These are phyloP conservation scores for Hirundichthys speculiger DNA, from an alignment of 2,113 vertebrate genomes.

Conservation along the genomic window DNA sequence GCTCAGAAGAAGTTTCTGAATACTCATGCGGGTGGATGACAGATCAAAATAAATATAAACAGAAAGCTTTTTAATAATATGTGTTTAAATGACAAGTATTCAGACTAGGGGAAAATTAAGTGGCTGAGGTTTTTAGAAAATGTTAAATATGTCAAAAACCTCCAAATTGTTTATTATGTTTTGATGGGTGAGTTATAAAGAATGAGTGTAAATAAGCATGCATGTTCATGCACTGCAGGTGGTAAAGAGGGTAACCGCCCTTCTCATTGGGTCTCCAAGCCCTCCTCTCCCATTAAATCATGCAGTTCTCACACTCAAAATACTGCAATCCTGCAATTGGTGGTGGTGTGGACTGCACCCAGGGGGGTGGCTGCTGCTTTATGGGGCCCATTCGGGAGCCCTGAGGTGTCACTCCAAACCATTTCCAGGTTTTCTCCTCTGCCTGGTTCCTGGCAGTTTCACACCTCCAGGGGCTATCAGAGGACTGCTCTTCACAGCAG, in stretches of 20 bases:
- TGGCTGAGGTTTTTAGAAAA: too few species aligned
- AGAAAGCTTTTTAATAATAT: too few species aligned
- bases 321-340: background rate
- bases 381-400: constrained; percentile 43
- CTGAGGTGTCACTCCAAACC: constrained; percentile 58
- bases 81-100: too few species aligned
- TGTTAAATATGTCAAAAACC: too few species aligned
- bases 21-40: too few species aligned
- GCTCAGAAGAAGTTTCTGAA: too few species aligned
- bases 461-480: constrained; percentile 69
- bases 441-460: constrained; percentile 64
- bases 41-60: too few species aligned
- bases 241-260: constrained; percentile 42
- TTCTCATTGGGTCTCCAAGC: constrained; percentile 43
- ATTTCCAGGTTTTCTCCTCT: constrained; percentile 46
- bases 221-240: constrained; percentile 30
- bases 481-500: constrained; percentile 63
- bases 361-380: constrained; percentile 38
- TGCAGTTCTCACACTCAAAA: background rate
- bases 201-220: too few species aligned
- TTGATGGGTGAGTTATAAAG: too few species aligned
- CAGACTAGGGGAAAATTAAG: too few species aligned
- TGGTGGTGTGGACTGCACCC: background rate
- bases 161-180: too few species aligned
- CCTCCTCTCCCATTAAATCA: constrained; percentile 26